phyloP scores from a whole-genome alignment of 2,113 vertebrate species.

The Saguinus midas region DNA sequence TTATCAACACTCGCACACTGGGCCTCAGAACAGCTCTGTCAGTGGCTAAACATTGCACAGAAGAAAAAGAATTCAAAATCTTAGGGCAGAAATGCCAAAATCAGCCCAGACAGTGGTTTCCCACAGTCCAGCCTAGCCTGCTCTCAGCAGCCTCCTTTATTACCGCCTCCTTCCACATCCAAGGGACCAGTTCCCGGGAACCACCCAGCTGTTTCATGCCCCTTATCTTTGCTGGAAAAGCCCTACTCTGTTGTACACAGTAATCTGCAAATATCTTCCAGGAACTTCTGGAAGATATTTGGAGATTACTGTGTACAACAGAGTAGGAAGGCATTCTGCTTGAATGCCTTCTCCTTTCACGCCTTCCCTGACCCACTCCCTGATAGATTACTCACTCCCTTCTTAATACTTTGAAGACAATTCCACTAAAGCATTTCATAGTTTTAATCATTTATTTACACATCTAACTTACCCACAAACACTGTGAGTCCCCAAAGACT shows the following conservation, averaged over 20 bases:
- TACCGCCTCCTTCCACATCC: too few species aligned
- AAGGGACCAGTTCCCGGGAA: neutral
- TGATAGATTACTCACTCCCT: neutral
- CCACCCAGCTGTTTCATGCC: neutral
- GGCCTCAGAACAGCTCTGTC: neutral
- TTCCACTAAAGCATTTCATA: neutral
- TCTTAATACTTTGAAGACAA: neutral
- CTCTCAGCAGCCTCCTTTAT: neutral
- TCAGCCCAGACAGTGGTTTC: neutral
- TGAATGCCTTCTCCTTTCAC: neutral
- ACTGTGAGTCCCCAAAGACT: neutral
- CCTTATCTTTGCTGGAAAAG: neutral
- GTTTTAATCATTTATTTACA: neutral
- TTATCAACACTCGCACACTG: neutral
- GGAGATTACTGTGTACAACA: too few species aligned
- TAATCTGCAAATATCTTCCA: neutral
- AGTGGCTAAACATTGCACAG: neutral
- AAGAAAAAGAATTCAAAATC: neutral
- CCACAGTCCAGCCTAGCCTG: neutral
- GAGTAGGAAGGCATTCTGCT: neutral
- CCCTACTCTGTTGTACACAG: neutral
- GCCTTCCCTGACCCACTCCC: neutral
- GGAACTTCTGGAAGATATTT: neutral
- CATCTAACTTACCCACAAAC: neutral
- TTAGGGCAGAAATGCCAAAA: neutral